Evolutionary conservation across 2,797 vertebrate species (phyloP).

Genomic region (Clarias platycephalus): DNA sequence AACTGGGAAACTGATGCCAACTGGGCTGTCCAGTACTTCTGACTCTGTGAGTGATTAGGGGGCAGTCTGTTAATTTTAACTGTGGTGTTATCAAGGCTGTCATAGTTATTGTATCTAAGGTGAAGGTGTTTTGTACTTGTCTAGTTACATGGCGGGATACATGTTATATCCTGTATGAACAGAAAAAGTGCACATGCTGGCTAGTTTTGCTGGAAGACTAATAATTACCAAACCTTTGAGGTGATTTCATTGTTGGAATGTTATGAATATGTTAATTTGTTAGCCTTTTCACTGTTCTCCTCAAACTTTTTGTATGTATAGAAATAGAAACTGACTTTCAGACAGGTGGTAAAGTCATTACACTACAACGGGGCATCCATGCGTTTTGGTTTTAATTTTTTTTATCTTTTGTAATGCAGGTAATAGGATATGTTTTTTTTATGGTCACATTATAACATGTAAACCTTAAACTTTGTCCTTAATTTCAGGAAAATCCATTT

Average conservation of each 20-base stretch:
- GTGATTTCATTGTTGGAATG: conserved; percentile 22
- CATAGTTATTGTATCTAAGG: neutral
- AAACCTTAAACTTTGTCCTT: conserved; percentile 34
- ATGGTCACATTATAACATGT: conserved; percentile 31
- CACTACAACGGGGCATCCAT: conserved; percentile 22
- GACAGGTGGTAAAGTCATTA: conserved; percentile 32
- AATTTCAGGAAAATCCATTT: conserved; percentile 47
- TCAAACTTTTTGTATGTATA: conserved; percentile 12
- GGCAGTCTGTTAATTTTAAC: conserved; percentile 38
- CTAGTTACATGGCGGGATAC: conserved; percentile 8
- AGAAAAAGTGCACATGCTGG: conserved; percentile 12
- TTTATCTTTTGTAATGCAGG: conserved; percentile 16
- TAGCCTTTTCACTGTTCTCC: neutral
- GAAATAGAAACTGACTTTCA: conserved; percentile 19
- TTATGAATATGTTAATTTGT: neutral
- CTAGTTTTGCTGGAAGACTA: conserved; percentile 25
- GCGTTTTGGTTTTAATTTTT: neutral
- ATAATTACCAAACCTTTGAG: conserved; percentile 15
- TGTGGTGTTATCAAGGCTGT: neutral
- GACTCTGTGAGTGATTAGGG: neutral
- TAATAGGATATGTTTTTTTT: conserved; percentile 21
- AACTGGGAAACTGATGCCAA: conserved; percentile 22
- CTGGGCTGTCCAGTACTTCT: conserved; percentile 24
- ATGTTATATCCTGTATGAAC: neutral
- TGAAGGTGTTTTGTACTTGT: neutral